Base-by-base conservation (phyloP, 2,797 vertebrate species). In the Danio tinwini region DNA sequence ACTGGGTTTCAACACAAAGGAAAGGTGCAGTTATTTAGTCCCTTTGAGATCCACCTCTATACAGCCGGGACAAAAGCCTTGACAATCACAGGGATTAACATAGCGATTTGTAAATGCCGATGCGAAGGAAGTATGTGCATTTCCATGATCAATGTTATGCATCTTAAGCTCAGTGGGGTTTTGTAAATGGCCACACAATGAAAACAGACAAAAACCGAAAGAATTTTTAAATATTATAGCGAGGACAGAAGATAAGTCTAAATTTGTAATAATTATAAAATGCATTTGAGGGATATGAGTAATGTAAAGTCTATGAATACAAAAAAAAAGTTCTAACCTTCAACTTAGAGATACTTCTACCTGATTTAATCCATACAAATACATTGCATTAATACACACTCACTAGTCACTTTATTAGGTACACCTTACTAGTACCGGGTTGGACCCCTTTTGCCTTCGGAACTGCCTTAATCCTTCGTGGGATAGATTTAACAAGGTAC, bases 1-100 rank as follows among this genome's bases (percentile, higher is more conserved):
- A 55, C 47, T 65, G 59, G 17, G 80, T 42, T 39, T 40, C 17
- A 50, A 37, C 55, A 82, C 69, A 82, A 78, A 73, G 75, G 17
- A 50, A 67, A 50, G 14, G 59, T 45, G 39, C 53, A 29, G 21
- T 67, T 67, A 67, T 76, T 67, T 56, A 39, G 62, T 56, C 19
- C 16, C 52, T 67, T 76, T 17, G 74, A 67, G 62, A 76, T 67
- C 14, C 52, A 47, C 42, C 75, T 77, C 52, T 67, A 8, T 76
- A 29, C 52, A 14, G 52, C 7, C n/a, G 14, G 53, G 11, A 29
- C 68, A 67, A 75, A 68, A 45, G 16, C 52, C 47, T 11, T 14
- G 40, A 17, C 14, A 58, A 39, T 56, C 42, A 39, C 17, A 12
- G 42, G 19, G 61, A 65, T 70, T 70, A 67, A 77, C 72, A 56